Conservation (phyloP, 2,113 vertebrate genomes). For the Onychostruthus taczanowskii region DNA sequence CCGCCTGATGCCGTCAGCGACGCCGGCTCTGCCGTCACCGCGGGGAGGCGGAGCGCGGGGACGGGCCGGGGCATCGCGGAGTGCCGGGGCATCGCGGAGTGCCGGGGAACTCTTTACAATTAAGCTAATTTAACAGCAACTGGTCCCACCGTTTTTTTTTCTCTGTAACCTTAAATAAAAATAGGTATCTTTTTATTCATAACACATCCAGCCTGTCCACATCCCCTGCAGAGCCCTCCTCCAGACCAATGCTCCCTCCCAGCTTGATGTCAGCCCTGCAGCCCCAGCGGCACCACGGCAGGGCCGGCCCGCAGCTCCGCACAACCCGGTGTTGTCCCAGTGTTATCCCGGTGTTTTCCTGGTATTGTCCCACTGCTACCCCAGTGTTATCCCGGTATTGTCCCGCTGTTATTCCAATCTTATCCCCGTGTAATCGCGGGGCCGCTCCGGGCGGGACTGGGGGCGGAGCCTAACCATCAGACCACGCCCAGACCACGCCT, state of each 20-base stretch:
- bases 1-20: not conserved
- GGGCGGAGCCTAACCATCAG: fast-evolving
- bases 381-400: not conserved
- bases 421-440: fast-evolving
- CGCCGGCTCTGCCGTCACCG: not conserved
- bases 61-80: fast-evolving
- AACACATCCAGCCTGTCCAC: not conserved
- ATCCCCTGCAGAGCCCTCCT: not conserved
- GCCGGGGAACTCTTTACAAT: too few species aligned
- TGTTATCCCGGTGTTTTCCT: fast-evolving
- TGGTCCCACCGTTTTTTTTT: too few species aligned
- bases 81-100: too few species aligned
- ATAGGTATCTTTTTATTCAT: too few species aligned
- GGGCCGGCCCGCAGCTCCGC: not conserved
- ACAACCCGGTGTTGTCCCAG: not conserved
- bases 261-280: not conserved
- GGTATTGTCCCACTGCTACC: fast-evolving
- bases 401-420: fast-evolving
- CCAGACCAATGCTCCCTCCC: not conserved
- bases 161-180: too few species aligned
- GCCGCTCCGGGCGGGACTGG: fast-evolving
- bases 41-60: not conserved
- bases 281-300: not conserved
- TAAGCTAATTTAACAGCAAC: too few species aligned
- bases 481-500: fast-evolving